Evolutionary conservation across 2,113 vertebrate species (phyloP), one percentile per base, ranked within the genome.

Genomic region (Sterrhoptilus dennistouni): DNA sequence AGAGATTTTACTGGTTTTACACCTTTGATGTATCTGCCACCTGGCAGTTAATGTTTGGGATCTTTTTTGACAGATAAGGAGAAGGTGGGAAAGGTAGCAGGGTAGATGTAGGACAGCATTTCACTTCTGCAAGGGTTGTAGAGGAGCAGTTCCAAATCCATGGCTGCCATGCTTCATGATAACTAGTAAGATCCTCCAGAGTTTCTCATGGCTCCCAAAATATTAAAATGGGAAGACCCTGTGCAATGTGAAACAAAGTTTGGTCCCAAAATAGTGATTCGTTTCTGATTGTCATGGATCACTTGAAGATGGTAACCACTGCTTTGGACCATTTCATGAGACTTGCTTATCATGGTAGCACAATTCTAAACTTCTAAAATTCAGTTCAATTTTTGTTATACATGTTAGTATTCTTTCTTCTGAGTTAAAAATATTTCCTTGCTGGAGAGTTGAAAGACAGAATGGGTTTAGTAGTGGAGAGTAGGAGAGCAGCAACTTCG

Each of bases 401-500:
- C 33, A 0, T 61, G 36, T 72, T 77, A 22, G 8, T 25, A 54
- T 45, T 87, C 11, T 83, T 52, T 65, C 9, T 68, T 87, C 33
- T 40, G 12, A 31, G 28, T 53, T 94, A 38, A 56, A 70, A 82
- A 22, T 45, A 61, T 8, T 68, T 56, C 35, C n/a, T 88, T 85
- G n/a, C 45, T 79, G 6, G 13, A 42, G 45, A 79, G 45, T 60
- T 91, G 24, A 54, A 52, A 76, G n/a, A 33, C 19, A 57, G 68
- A 76, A 31, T 65, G 24, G 7, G 36, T 11, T 35, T 59, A 36
- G 6, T 54, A 35, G 5, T 9, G 35, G 35, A 66, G 27, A 70
- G 42, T 2, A 25, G 44, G 40, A 69, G 23, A 11, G 36, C 61
- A 72, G 38, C n/a, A 42, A 8, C 40, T 78, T 63, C 0, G 0